Conservation (phyloP, 2,113 vertebrate genomes). For the Helogale parvula region DNA sequence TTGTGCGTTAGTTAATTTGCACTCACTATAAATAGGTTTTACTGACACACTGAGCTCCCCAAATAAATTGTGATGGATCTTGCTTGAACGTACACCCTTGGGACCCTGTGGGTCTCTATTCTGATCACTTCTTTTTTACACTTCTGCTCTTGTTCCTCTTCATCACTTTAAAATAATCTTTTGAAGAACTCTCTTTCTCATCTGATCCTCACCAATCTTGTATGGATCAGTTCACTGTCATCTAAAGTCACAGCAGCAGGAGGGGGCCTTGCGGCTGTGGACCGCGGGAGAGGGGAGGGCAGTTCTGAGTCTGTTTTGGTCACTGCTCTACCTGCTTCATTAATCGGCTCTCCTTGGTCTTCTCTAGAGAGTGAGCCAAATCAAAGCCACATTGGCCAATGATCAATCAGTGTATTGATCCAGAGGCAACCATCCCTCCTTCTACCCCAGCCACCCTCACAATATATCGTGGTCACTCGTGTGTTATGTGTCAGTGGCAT, state of each 20-base stretch:
- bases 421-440: too few relatives aligned
- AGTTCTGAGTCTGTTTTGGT: neutral
- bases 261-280: rapidly evolving
- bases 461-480: rapidly evolving
- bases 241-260: neutral
- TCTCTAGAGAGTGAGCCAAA: neutral
- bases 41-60: neutral
- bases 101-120: neutral
- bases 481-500: too few relatives aligned
- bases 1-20: neutral
- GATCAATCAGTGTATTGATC: neutral
- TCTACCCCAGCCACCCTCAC: too few relatives aligned
- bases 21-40: neutral
- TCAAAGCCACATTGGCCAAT: neutral
- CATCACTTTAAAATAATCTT: neutral
- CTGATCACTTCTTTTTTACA: neutral
- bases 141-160: neutral
- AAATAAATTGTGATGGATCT: neutral
- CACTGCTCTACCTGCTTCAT: neutral
- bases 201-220: neutral
- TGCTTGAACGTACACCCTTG: neutral
- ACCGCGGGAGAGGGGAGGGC: too few relatives aligned
- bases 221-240: neutral
- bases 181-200: neutral
- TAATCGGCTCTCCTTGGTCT: neutral